Base-by-base conservation (phyloP, 2,797 vertebrate genomes). In the Corythornis leucogaster region DNA sequence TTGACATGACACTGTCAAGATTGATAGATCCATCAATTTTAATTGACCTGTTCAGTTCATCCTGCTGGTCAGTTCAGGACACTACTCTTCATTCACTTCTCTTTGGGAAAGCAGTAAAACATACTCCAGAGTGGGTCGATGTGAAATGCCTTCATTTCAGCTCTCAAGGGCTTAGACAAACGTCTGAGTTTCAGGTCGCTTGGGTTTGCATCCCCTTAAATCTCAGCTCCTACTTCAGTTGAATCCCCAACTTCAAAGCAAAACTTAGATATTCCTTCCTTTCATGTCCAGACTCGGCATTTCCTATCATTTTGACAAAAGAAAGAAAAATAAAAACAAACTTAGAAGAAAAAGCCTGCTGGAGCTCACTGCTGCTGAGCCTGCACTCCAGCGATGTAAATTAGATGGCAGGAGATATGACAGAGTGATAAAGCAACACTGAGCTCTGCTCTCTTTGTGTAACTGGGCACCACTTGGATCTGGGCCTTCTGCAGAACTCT, bases 301-400 rank as follows among this genome's bases (percentile, higher is more conserved):
- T 95, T 90, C 58, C 24, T 85, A 62, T 64, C 22, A 1, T 89
- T 95, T 94, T 93, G 84, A 90, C 76, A 73, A 92, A 87, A 80
- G 83, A 86, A 93, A 92, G 75, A 88, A 89, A 91, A 96, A 87
- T 78, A 89, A 95, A 92, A 94, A 92, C 79, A 95, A 78, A 80
- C 87, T 76, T 80, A 79, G 77, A 87, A 84, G 73, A 31, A 80
- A 87, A 86, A 80, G 59, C 31, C 80, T 91, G 68, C 91, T 94
- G 84, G 91, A 92, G 73, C 62, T 86, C 51, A 62, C 31, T 78
- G 43, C 58, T 51, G n/a, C 71, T 80, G 85, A 91, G 45, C 69
- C 53, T 78, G 80, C 69, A 45, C 80, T 80, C 31, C 76, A 73
- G 68, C 58, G 46, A 59, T 85, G 75, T 57, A 88, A 75, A 92